These are phyloP conservation scores for Pantherophis alleghaniensis DNA, from an alignment of 2,797 vertebrate genomes.

Conservation along the genomic window DNA sequence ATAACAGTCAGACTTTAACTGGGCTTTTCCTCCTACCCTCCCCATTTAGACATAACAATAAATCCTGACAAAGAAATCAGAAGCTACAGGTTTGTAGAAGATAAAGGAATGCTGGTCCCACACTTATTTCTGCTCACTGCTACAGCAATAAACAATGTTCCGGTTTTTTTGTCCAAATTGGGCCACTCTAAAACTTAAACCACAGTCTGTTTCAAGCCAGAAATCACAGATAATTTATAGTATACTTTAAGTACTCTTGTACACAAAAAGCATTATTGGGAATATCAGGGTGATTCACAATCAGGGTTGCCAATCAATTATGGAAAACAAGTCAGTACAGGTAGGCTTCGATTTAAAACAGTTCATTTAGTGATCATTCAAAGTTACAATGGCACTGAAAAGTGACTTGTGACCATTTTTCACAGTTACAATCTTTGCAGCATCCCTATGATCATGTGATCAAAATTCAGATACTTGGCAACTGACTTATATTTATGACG, in stretches of 20 bases:
- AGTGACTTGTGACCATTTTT: background rate
- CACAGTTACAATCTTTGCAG: background rate
- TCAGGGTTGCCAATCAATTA: background rate
- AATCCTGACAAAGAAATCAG: background rate
- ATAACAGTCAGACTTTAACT: background rate
- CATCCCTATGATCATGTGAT: background rate
- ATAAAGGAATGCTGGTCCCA: background rate
- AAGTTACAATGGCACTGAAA: background rate
- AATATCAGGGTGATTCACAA: background rate
- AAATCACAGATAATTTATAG: background rate
- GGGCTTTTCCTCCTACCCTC: background rate
- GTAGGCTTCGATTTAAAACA: background rate
- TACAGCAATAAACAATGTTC: background rate
- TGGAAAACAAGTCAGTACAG: background rate
- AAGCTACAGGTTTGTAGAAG: background rate
- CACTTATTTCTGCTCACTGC: background rate
- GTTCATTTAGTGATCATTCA: background rate
- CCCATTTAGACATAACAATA: background rate
- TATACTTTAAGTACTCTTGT: background rate
- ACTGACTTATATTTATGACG: background rate
- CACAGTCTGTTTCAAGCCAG: background rate
- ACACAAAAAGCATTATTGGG: background rate
- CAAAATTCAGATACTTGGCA: background rate
- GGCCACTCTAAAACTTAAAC: background rate
- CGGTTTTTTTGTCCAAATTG: background rate